Percentiles rank a stretch among this genome's conserved stretches.
These are phyloP conservation scores for Eucidaris tribuloides DNA, from an alignment of 35 echinoderm and acorn worm species.

Conservation along the genomic window DNA sequence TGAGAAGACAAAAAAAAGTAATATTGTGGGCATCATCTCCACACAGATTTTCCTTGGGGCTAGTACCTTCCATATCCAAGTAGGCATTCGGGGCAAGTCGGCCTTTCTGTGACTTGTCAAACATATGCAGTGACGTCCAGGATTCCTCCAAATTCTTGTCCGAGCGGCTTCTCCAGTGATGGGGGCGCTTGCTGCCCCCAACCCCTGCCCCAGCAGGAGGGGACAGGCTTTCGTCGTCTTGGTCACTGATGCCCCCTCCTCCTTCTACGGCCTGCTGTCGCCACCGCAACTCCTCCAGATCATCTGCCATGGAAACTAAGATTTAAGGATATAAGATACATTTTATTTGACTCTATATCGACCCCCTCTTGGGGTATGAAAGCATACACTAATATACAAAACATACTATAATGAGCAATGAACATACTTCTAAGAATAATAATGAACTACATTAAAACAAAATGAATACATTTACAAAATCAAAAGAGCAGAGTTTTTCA, in stretches of 20 bases:
- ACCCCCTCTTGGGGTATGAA: too few species aligned
- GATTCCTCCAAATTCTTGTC: conserved; percentile 82
- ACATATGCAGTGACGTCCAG: conserved; percentile 81
- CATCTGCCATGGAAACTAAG: conserved; percentile 78
- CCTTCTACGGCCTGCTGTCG: conserved; percentile 28
- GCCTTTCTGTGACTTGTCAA: conserved; percentile 88
- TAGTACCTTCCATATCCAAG: conserved; percentile 67
- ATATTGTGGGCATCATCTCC: too few species aligned
- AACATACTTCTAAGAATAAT: too few species aligned
- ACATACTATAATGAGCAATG: too few species aligned
- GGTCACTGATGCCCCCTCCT: conserved; percentile 4
- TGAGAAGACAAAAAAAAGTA: too few species aligned
- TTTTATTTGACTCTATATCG: too few species aligned
- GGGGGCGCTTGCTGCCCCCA: neutral
- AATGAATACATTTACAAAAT: too few species aligned
- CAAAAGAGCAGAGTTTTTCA: too few species aligned
- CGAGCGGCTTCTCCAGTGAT: conserved; percentile 52
- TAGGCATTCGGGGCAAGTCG: conserved; percentile 80
- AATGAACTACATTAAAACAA: too few species aligned
- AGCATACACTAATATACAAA: too few species aligned
- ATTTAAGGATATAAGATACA: too few species aligned
- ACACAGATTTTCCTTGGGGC: too few species aligned
- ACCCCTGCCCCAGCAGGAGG: conserved; percentile 1
- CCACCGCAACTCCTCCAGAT: conserved; percentile 72
- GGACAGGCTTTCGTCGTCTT: neutral